Evolutionary conservation across 2,888 invertebrate genomes (phyloP).

Genomic region (Chorisops tibialis): DNA sequence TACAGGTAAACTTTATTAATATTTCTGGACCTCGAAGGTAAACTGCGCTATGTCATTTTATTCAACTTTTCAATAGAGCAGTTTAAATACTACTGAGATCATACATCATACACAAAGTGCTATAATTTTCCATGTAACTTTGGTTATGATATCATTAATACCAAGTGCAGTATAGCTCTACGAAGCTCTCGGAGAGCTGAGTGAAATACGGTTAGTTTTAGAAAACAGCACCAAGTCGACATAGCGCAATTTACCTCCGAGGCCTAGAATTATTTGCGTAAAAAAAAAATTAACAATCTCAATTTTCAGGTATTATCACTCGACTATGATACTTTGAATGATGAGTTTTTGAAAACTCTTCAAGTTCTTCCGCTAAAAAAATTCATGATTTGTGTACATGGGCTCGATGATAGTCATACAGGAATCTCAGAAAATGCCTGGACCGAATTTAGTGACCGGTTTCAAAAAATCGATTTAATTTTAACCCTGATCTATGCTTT

Average conservation of each 20-base stretch:
- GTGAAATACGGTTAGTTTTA: too few species aligned
- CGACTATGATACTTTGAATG: slow-evolving; percentile 49
- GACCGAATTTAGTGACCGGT: slow-evolving; percentile 55
- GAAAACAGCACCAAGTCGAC: too few species aligned
- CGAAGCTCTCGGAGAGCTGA: too few species aligned
- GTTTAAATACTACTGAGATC: too few species aligned
- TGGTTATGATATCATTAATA: too few species aligned
- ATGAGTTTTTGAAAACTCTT: slow-evolving; percentile 47
- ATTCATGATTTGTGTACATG: slow-evolving; percentile 68
- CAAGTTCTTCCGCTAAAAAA: slow-evolving; percentile 55
- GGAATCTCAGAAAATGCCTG: slow-evolving; percentile 64
- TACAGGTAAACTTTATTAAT: slow-evolving; percentile 56
- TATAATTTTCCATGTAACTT: too few species aligned
- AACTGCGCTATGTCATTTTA: too few species aligned
- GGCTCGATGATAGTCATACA: slow-evolving; percentile 61
- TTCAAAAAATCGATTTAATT: slow-evolving; percentile 46
- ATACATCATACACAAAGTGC: too few species aligned
- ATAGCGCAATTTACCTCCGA: too few species aligned
- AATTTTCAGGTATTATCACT: slow-evolving; percentile 43
- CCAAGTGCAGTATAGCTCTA: too few species aligned
- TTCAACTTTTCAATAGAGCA: too few species aligned
- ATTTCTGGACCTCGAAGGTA: not conserved
- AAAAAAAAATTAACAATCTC: not conserved
- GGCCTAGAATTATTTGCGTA: not conserved
- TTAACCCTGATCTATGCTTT: slow-evolving; percentile 62